Evolutionary conservation across 1,140 invertebrate genomes (phyloP).

Genomic region (Drosophila pallidifrons): DNA sequence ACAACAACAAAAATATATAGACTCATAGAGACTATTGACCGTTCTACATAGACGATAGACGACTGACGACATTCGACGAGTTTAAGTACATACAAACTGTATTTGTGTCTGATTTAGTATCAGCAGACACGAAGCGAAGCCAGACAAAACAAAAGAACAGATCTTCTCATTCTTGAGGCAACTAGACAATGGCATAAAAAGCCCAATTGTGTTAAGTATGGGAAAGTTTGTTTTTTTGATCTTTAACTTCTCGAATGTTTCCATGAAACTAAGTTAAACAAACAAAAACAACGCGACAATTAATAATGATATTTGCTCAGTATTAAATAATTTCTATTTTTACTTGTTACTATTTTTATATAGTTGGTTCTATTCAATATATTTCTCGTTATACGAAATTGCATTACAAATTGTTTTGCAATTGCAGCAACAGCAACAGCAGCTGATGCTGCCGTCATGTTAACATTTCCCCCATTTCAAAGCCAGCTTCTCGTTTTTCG

Average conservation of each 20-base stretch:
- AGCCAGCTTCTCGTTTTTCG: too few species aligned
- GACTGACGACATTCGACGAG: slow-evolving; percentile 21
- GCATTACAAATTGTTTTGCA: slow-evolving; percentile 34
- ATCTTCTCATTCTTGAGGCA: slow-evolving; percentile 16
- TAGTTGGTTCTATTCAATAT: neutral
- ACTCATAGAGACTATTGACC: slow-evolving; percentile 19
- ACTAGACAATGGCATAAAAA: slow-evolving; percentile 16
- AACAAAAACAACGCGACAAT: slow-evolving; percentile 19
- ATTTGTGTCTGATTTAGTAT: slow-evolving; percentile 28
- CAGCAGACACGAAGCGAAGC: slow-evolving; percentile 42
- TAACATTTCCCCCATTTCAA: slow-evolving; percentile 20
- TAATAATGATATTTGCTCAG: neutral
- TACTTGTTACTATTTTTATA: slow-evolving; percentile 1
- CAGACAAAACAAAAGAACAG: slow-evolving; percentile 48
- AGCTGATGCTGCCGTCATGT: slow-evolving; percentile 20
- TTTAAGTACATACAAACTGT: slow-evolving; percentile 21
- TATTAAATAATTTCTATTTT: neutral
- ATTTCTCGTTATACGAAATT: slow-evolving; percentile 11
- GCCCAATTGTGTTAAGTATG: slow-evolving; percentile 3
- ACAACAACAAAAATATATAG: neutral
- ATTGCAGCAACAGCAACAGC: neutral
- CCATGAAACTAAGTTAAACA: neutral
- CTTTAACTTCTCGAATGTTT: neutral
- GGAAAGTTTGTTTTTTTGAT: slow-evolving; percentile 16
- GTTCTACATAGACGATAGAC: slow-evolving; percentile 21